Base-by-base conservation (phyloP, 2,797 vertebrate species). In the Thunnus albacares region DNA sequence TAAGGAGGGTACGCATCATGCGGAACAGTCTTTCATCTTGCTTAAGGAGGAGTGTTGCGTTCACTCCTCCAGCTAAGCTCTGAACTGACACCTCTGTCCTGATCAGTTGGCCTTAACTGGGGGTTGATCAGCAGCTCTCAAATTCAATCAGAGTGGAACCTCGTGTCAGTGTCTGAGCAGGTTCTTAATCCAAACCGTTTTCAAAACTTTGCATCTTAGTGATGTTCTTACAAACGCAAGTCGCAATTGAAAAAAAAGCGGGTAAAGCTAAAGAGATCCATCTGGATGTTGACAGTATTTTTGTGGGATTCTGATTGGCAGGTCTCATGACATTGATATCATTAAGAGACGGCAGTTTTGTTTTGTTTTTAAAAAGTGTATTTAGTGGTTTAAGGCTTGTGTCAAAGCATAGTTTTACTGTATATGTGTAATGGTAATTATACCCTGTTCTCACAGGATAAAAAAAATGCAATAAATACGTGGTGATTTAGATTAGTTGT, bases 1-100 rank as follows among this genome's bases (percentile, higher is more conserved):
- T 92, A 84, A 89, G 82, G 85, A 78, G 85, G 79, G 82, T 82
- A 77, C 59, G 47, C 64, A 86, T 89, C 86, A 89, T 88, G 91
- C 86, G 81, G 81, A 92, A 93, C 90, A 78, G 84, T 91, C 92
- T 93, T 94, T 93, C 92, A 93, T 93, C 92, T 92, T 11, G 68
- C 86, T 89, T 87, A 77, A 91, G 86, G 89, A 87, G 89, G 86
- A 90, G 84, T 43, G 85, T 76, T 87, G 84, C 84, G 76, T 90
- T 90, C 45, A 75, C 64, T 78, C 82, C 61, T 78, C 55, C 81
- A 79, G 90, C 85, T 91, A 91, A 92, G 89, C 93, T 85, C 81
- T 59, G 73, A 69, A 70, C 58, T 86, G 89, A 91, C 91, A 87
- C 86, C 80, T 83, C 57, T 3, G 77, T 91, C 82, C 88, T 77